Evolutionary conservation across 2,888 invertebrate species (phyloP), one percentile per base, ranked within the genome.

Genomic region (Tetragonula carbonaria): DNA sequence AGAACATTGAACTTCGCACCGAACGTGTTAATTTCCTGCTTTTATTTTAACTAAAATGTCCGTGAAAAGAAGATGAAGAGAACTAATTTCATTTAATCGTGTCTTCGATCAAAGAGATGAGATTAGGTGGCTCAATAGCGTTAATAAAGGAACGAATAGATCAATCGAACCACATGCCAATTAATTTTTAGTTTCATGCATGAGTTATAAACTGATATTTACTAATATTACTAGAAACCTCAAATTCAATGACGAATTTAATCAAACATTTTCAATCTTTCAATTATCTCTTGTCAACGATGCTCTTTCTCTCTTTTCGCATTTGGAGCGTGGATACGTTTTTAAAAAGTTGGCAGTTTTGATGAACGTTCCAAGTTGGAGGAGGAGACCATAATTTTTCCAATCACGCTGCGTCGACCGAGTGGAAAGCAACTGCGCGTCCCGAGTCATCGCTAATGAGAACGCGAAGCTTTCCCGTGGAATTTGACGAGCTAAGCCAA

Each of bases 381-480:
- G 5, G 5, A 53, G 53, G 18, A 18, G 16, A 23, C 23, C 4
- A 16, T 28, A 55, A 8, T 59, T 8, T n/a, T 16, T 13, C n/a
- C 13, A 16, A 21, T 38, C 53, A 14, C 62, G 28, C 70, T 28
- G 50, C 57, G 21, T 55, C 62, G 33, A 45, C 23, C 45, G 16
- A 5, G 38, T 45, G 16, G 21, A 70, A 23, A 62, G 5, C 45
- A 11, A 8, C 38, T 38, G 38, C 38, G 38, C 38, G 8, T 38
- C 8, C 38, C 8, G 38, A 8, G 65, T 18, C 51, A 33, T 67
- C 28, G n/a, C 21, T 23, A 71, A 72, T 51, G 38, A 33, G 65
- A 57, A 70, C 55, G 8, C 76, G 53, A 50, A 55, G 68, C 68
- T 55, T 33, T 45, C 23, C 80, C 14, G 16, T 18, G 68, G 74